phyloP scores from a whole-genome alignment of 2,888 invertebrate species.

The Cantharis rufa region DNA sequence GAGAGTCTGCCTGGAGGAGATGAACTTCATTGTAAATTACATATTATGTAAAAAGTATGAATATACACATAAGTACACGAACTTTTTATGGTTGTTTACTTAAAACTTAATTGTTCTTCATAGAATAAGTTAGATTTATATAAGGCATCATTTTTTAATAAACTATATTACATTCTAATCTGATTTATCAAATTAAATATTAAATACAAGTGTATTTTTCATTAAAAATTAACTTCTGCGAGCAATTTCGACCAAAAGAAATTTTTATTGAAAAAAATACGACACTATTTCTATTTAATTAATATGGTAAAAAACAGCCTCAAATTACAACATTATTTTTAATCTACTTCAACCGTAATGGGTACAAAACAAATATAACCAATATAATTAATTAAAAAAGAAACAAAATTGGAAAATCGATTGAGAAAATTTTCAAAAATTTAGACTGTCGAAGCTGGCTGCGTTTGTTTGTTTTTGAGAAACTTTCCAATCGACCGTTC shows the following conservation, averaged over 20 bases:
- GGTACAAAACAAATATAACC: background rate
- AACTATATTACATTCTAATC: slow-evolving; percentile 38
- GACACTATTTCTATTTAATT: background rate
- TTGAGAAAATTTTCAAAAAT: background rate
- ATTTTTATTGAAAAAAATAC: background rate
- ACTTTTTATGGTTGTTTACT: slow-evolving; percentile 12
- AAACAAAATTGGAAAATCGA: background rate
- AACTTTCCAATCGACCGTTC: background rate
- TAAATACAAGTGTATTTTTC: slow-evolving; percentile 4
- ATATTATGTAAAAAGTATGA: slow-evolving; percentile 28
- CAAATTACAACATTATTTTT: background rate
- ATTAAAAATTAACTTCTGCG: background rate
- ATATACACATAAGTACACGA: slow-evolving; percentile 26
- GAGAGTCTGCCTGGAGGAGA: background rate
- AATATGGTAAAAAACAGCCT: background rate
- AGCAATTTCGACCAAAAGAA: background rate
- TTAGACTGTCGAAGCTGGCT: background rate
- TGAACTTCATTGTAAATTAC: slow-evolving; percentile 12
- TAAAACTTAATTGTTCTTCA: slow-evolving; percentile 37
- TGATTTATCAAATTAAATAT: slow-evolving; percentile 7
- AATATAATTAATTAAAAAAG: background rate
- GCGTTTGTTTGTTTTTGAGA: background rate
- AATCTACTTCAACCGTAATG: background rate
- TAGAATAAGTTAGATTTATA: slow-evolving; percentile 46
- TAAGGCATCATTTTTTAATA: slow-evolving; percentile 51